Base-by-base conservation (phyloP, 2,797 vertebrate species). In the Uromys caudimaculatus region DNA sequence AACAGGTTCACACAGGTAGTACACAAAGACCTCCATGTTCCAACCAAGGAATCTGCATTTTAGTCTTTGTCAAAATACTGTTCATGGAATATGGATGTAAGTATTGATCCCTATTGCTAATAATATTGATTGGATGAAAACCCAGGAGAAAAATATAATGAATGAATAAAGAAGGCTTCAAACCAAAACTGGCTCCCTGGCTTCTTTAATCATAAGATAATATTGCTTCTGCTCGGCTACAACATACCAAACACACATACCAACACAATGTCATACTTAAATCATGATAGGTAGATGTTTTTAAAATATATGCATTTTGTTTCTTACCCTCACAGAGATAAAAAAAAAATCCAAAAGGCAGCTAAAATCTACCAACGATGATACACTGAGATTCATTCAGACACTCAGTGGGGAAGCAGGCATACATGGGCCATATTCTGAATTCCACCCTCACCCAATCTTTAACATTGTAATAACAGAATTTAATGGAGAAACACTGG, bases 401-500 rank as follows among this genome's bases (percentile, higher is more conserved):
- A 56, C 24, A 73, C n/a, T 35, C 50, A 88, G 1, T 12, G 9
- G 44, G 17, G 17, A 56, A 56, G 27, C 69, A 73, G 13, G 14
- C 54, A 38, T 38, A 86, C 8, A 41, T 2, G 11, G 16, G 50
- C 8, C 52, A 44, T 14, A 60, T 58, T 76, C 54, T 89, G n/a
- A n/a, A n/a, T 69, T 23, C 47, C 32, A 69, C 32, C 2, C 2
- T 56, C 27, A 44, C 4, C 10, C 52, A 75, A 58, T 47, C 91
- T 38, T 52, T 47, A 27, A 81, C 89, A 77, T 73, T 85, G 32
- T 96, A 86, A 67, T 86, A 90, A 32, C 38, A 83, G 91, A 92
- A 62, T 71, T 2, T 23, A 56, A 1, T 10, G 29, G 56, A 94
- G 27, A 95, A 96, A 21, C 47, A 23, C 56, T 58, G 24, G 1